Base-by-base conservation (phyloP, 2,797 vertebrate species). In the Helarctos malayanus region DNA sequence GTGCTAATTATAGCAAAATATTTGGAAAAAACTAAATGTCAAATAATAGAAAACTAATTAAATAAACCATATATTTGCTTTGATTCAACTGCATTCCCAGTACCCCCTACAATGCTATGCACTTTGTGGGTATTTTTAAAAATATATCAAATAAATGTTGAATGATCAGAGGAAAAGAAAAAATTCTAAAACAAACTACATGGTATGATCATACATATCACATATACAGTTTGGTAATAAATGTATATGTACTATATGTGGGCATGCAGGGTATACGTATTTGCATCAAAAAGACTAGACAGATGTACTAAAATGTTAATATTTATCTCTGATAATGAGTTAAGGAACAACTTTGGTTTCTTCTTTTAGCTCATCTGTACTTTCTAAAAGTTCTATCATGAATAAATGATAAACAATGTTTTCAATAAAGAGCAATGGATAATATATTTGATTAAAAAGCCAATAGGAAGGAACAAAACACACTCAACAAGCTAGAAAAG, bases 111-210 rank as follows among this genome's bases (percentile, higher is more conserved):
- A 57, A 75, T 59, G 12, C 12, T 80, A 47, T 19, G 2, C 9
- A 82, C 4, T 63, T 88, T 19, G 13, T 68, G 38, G 7, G 21
- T 90, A 63, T 82, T 78, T 82, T 68, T 68, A n/a, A 68, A 41
- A 84, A 38, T 87, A n/a, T 32, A 56, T 63, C 23, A 84, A 52
- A 63, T 49, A 63, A 71, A 95, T 84, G 47, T 45, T 79, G 14
- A 78, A 38, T 59, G 3, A 85, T 81, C 4, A 76, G 9, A 91
- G 23, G 18, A 47, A 91, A 93, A 89, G 32, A 25, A 3, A 73
- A 95, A 57, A 82, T n/a, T 57, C 25, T 76, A 47, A 96, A 73
- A 80, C 25, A 93, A 85, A 38, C 27, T 57, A 49, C 49, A 49
- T 73, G 9, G 15, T 29, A 61, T 61, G 38, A 68, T 23, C 47